Evolutionary conservation across 2,113 vertebrate genomes (phyloP).

Genomic region (Strix aluco): DNA sequence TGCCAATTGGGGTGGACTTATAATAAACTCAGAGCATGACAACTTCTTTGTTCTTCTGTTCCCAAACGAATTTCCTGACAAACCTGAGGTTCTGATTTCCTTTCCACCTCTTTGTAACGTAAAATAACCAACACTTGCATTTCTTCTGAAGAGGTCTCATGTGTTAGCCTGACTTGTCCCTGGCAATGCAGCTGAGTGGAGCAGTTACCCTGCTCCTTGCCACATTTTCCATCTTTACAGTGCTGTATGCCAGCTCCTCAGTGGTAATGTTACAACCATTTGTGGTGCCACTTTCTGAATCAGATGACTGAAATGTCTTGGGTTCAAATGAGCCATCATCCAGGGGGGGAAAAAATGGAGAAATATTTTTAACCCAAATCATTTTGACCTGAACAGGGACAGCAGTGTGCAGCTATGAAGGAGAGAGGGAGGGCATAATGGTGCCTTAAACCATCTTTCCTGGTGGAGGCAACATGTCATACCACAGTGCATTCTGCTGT

Average conservation of each 20-base stretch:
- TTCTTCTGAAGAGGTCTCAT: neutral
- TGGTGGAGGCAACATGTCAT: neutral
- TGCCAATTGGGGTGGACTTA: neutral
- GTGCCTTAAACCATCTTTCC: neutral
- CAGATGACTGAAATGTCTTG: neutral
- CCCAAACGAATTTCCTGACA: neutral
- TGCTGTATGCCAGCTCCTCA: neutral
- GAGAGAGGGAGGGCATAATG: neutral
- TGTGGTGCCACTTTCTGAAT: neutral
- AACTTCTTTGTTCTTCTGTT: neutral
- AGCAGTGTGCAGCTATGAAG: neutral
- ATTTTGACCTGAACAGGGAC: neutral
- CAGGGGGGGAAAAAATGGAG: neutral
- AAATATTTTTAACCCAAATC: neutral
- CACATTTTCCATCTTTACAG: neutral
- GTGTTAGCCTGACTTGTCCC: neutral
- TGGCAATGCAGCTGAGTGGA: neutral
- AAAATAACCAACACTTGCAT: neutral
- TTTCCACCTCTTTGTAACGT: neutral
- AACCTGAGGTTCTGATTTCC: neutral
- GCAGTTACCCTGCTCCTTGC: neutral
- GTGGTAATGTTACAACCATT: neutral
- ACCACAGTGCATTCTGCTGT: neutral
- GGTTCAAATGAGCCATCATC: neutral
- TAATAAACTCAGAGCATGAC: neutral